phyloP scores from a whole-genome alignment of 2,113 vertebrate species.

The Pseudonaja textilis region DNA sequence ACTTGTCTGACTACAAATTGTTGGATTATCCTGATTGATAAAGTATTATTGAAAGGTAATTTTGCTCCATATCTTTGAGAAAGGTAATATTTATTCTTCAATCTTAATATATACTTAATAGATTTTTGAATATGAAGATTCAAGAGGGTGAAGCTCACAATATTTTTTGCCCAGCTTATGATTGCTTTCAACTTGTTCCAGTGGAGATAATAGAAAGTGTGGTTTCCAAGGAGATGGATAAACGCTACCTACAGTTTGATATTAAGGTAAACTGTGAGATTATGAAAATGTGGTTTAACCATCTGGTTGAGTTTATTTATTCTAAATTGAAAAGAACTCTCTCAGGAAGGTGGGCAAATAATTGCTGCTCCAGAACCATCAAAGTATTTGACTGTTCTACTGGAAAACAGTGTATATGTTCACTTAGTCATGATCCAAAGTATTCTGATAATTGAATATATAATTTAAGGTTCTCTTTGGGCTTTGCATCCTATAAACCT shows the following conservation, averaged over 20 bases:
- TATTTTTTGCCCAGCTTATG: conserved; percentile 96
- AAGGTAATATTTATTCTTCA: conserved; percentile 49
- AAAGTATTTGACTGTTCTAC: background rate
- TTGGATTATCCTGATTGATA: background rate
- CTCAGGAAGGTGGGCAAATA: conserved; percentile 7
- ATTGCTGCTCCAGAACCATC: background rate
- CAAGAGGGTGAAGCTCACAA: conserved; percentile 99
- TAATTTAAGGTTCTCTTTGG: background rate
- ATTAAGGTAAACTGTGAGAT: conserved; percentile 85
- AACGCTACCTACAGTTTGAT: conserved; percentile 96
- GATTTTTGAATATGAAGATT: conserved; percentile 98
- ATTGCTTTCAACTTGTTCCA: conserved; percentile 97
- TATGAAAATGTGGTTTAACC: conserved; percentile 31
- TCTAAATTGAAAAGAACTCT: conserved; percentile 34
- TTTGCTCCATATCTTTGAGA: conserved; percentile 2
- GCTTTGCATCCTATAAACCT: background rate
- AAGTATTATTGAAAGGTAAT: background rate
- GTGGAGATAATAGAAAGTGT: conserved; percentile 98
- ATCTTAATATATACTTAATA: conserved; percentile 65
- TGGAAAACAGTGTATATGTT: background rate
- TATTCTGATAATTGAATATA: background rate
- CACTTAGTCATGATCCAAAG: background rate
- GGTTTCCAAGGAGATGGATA: conserved; percentile 98
- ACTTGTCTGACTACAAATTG: background rate
- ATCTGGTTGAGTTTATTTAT: conserved; percentile 35